Evolutionary conservation across 2,797 vertebrate species (phyloP).

Genomic region (Vipera latastei): DNA sequence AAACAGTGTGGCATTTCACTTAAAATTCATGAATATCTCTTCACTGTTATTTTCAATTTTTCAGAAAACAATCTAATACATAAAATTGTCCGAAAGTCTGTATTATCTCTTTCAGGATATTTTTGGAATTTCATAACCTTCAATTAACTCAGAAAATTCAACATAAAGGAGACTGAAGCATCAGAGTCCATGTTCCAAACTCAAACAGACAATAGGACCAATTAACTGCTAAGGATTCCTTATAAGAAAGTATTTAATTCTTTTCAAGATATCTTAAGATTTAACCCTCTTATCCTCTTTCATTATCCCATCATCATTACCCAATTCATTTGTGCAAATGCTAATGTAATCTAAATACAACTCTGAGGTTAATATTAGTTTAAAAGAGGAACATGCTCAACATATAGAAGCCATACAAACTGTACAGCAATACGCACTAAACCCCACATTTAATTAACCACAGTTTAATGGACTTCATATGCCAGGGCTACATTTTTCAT

Average conservation of each 20-base stretch:
- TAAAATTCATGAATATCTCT: not conserved
- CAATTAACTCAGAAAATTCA: slow-evolving; percentile 31
- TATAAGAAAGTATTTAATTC: not conserved
- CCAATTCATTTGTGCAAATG: not conserved
- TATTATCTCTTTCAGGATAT: not conserved
- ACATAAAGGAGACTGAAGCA: not conserved
- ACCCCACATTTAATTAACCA: not conserved
- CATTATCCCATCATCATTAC: not conserved
- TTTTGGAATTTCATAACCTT: slow-evolving; percentile 28
- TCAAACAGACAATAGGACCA: not conserved
- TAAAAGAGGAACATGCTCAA: rapidly evolving
- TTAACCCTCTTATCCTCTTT: not conserved
- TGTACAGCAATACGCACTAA: not conserved
- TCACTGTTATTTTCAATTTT: slow-evolving; percentile 3
- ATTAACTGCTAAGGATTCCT: not conserved
- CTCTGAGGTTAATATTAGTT: slow-evolving; percentile 9
- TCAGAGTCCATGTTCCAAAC: not conserved
- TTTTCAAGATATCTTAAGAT: not conserved
- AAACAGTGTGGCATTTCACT: not conserved
- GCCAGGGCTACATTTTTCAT: not conserved
- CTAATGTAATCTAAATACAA: not conserved
- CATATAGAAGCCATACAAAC: not conserved
- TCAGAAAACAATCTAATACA: slow-evolving; percentile 1
- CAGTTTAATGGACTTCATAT: not conserved
- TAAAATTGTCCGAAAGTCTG: not conserved